phyloP scores from a whole-genome alignment of 2,888 invertebrate genomes.

The Zhengitettix transpicula region DNA sequence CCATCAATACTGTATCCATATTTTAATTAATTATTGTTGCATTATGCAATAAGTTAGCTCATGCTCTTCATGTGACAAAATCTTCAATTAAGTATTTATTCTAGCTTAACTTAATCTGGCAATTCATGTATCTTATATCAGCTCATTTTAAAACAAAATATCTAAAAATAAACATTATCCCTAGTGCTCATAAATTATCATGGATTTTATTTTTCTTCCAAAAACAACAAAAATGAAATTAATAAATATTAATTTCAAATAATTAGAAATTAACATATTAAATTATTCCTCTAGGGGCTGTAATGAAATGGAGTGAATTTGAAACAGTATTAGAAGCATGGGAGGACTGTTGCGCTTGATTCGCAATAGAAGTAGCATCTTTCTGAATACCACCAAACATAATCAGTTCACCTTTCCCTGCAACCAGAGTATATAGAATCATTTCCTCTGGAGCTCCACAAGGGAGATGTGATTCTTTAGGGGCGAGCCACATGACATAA shows the following conservation, averaged over 20 bases:
- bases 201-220: background rate
- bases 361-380: conserved; percentile 34
- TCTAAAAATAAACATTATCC: too few species aligned
- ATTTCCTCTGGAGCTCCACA: conserved; percentile 70
- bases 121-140: too few species aligned
- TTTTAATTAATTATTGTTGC: too few species aligned
- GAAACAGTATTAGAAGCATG: conserved; percentile 50
- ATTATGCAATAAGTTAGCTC: too few species aligned
- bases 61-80: too few species aligned
- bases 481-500: conserved; percentile 51
- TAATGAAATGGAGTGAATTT: conserved; percentile 59
- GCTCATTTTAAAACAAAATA: too few species aligned
- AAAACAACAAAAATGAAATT: background rate
- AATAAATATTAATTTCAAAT: background rate
- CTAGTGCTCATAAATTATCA: too few species aligned
- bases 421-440: conserved; percentile 74
- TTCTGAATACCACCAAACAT: conserved; percentile 94
- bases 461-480: conserved; percentile 40
- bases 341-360: conserved; percentile 19
- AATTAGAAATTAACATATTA: conserved; percentile 2
- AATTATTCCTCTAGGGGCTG: conserved; percentile 33
- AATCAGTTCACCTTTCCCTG: conserved; percentile 80
- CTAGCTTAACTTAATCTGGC: too few species aligned
- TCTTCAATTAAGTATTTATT: too few species aligned
- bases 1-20: too few species aligned